Conservation (phyloP, 1,140 invertebrate species). For the Caerostris darwini region DNA sequence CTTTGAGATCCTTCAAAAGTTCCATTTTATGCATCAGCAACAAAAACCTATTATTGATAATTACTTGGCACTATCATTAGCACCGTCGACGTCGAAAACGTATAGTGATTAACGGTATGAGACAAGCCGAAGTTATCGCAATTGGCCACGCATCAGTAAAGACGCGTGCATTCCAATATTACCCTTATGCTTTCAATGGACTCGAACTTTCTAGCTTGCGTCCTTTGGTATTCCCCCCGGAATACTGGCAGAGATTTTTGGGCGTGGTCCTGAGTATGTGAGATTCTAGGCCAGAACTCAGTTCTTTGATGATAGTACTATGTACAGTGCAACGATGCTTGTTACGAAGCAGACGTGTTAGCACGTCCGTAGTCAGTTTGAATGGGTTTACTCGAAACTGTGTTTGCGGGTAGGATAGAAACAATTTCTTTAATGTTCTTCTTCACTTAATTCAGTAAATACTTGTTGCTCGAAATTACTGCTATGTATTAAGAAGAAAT, state of each 20-base stretch:
- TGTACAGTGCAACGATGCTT: slow-evolving; percentile 23
- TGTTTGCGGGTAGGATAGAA: background rate
- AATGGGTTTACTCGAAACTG: background rate
- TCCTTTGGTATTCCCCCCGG: slow-evolving; percentile 42
- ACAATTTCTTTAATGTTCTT: slow-evolving; percentile 33
- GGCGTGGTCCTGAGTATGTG: slow-evolving; percentile 45
- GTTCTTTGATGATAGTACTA: slow-evolving; percentile 50
- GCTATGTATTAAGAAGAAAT: background rate
- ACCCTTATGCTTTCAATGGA: slow-evolving; percentile 37
- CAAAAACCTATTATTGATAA: slow-evolving; percentile 69
- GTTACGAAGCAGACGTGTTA: slow-evolving; percentile 23
- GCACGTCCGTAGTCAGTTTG: background rate
- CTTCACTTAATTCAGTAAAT: background rate
- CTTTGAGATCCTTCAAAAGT: slow-evolving; percentile 57
- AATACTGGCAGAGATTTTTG: slow-evolving; percentile 59
- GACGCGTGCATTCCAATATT: slow-evolving; percentile 47
- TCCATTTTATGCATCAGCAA: slow-evolving; percentile 52
- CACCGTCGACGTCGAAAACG: slow-evolving; percentile 19
- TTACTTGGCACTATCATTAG: slow-evolving; percentile 63
- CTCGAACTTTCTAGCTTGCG: slow-evolving; percentile 35
- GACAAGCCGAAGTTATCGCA: slow-evolving; percentile 38
- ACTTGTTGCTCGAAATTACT: slow-evolving; percentile 7
- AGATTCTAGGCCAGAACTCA: slow-evolving; percentile 32
- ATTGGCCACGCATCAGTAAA: slow-evolving; percentile 36
- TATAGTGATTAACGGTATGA: slow-evolving; percentile 61